These are phyloP conservation scores for Myotis yumanensis DNA, from an alignment of 2,113 vertebrate genomes.

Conservation along the genomic window DNA sequence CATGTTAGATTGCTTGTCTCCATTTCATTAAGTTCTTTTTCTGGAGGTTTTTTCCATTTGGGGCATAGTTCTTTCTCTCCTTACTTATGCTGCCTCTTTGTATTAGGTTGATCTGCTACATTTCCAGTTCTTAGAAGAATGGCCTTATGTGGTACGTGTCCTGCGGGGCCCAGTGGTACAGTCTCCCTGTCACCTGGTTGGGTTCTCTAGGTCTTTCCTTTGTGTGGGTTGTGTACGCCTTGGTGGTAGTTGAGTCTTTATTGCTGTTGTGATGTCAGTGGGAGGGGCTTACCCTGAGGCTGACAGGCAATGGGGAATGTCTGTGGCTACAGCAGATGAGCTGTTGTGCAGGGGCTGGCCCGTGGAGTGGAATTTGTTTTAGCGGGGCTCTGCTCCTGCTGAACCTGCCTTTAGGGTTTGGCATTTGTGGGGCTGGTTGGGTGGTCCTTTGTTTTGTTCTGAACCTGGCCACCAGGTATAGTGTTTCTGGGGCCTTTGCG, in stretches of 20 bases:
- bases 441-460: not conserved
- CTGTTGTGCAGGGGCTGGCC: not conserved
- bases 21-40: not conserved
- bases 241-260: not conserved
- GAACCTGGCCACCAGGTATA: not conserved
- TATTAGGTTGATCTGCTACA: not conserved
- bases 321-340: not conserved
- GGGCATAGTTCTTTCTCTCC: not conserved
- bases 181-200: not conserved
- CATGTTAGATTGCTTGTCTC: not conserved
- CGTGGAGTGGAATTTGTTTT: not conserved
- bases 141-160: not conserved
- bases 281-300: not conserved
- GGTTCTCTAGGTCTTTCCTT: not conserved
- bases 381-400: not conserved
- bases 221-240: not conserved
- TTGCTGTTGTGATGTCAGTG: not conserved
- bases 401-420: not conserved
- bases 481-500: not conserved
- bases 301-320: not conserved
- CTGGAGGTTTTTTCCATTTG: not conserved
- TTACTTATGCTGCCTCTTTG: not conserved
- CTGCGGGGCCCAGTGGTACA: not conserved
- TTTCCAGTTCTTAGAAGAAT: not conserved
- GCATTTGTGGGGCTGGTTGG: not conserved